Evolutionary conservation across 30 jellyfish, hydroid and myxozoan species (phyloP).

Genomic region (Hydractinia echinata): DNA sequence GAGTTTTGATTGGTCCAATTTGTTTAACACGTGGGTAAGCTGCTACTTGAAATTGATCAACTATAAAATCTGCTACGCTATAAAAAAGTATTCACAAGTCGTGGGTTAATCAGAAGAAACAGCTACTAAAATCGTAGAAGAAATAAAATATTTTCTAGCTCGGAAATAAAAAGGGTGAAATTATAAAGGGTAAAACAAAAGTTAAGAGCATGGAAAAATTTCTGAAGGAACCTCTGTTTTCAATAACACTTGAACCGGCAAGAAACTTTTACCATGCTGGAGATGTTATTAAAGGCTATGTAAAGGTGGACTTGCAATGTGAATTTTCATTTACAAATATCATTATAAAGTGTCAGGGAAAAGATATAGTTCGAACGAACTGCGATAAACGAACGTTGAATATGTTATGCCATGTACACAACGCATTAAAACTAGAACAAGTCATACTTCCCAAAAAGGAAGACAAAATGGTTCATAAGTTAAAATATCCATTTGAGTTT

Average conservation of each 20-base stretch:
- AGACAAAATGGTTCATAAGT: neutral
- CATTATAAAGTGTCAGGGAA: neutral
- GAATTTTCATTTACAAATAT: neutral
- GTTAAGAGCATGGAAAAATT: too few relatives aligned
- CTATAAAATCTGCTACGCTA: too few relatives aligned
- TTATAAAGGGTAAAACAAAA: too few relatives aligned
- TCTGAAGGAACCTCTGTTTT: neutral
- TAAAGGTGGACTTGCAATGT: neutral
- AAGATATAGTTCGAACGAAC: neutral
- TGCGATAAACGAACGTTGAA: neutral
- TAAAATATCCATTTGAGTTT: neutral
- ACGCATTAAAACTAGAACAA: neutral
- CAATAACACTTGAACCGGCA: neutral
- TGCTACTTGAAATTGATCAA: too few relatives aligned
- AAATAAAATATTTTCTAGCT: too few relatives aligned
- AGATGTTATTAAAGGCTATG: constrained; percentile 5
- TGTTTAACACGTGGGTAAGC: too few relatives aligned
- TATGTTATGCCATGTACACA: neutral
- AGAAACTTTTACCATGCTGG: neutral
- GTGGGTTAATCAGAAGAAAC: too few relatives aligned
- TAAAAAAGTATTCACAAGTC: too few relatives aligned
- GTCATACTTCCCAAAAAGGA: neutral
- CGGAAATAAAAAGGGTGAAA: too few relatives aligned
- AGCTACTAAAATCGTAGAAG: too few relatives aligned
- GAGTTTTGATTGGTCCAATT: too few relatives aligned